Base-by-base conservation (phyloP, 2,113 vertebrate genomes). In the Ctenodactylus gundi region DNA sequence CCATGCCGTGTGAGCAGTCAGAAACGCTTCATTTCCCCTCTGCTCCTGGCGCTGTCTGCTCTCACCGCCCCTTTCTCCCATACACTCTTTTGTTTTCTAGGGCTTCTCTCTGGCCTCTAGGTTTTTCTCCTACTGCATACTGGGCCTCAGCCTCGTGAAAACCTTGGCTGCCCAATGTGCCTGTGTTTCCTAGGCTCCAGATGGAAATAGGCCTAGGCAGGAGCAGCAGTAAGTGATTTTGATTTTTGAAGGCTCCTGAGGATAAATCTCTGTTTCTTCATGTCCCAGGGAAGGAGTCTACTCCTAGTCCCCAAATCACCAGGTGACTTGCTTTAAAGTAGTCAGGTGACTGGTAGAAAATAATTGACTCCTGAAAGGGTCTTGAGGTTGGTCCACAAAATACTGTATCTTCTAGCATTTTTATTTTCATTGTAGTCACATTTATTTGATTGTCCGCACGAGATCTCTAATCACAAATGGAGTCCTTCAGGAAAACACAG, bases 11-110 rank as follows among this genome's bases (percentile, higher is more conserved):
- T 7, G 3, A 91, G 60, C 68, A 88, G 86, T 93, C 62, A 83
- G 96, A 92, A 76, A 95, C 1, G 73, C 94, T 93, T 90, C 81
- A 70, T 83, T 94, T 94, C 95, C 93, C 76, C 75, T 87, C 55
- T 75, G 90, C 60, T 92, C 70, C 72, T 75, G 92, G 92, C 21
- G 1, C 90, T 67, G 49, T 78, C 85, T 62, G 39, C 60, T 64
- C 65, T 1, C 25, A 6, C n/a, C 1, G 0, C 51, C 44, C 51
- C 70, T 60, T 77, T 20, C 55, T 34, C 25, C 34, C 25, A 36
- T 55, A 65, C 44, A 85, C 36, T 13, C 15, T 13, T 70, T 65
- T n/a, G 6, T 65, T 85, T 94, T 58, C 20, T 70, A 57, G 27
- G 15, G 51, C 10, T 77, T 29, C 31, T 67, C n/a, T 85, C 51